These are phyloP conservation scores for Pterostichus niger DNA, from an alignment of 2,888 invertebrate species.

Conservation along the genomic window DNA sequence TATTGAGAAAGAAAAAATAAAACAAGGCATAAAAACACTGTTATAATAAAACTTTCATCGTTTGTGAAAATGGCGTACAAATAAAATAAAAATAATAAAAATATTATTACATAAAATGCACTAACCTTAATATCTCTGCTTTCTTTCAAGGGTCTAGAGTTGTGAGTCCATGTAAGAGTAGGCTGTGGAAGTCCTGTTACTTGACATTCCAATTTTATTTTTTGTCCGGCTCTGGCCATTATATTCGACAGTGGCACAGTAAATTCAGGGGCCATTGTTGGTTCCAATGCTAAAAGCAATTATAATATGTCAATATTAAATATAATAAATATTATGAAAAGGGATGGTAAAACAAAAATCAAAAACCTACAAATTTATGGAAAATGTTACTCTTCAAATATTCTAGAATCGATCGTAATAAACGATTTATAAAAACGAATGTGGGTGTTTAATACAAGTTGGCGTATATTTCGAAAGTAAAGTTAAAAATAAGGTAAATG, in stretches of 20 bases:
- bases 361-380: conserved; percentile 46
- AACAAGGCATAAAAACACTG: conserved; percentile 38
- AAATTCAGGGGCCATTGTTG: conserved; percentile 83
- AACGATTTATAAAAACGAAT: conserved; percentile 15
- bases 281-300: conserved; percentile 79
- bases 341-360: not conserved
- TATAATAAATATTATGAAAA: not conserved
- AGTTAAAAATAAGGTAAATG: conserved; percentile 2
- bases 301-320: conserved; percentile 24
- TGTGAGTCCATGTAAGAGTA: conserved; percentile 83
- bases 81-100: conserved; percentile 38
- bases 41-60: conserved; percentile 53
- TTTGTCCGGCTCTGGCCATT: conserved; percentile 87
- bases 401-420: conserved; percentile 20
- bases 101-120: conserved; percentile 60
- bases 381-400: not conserved
- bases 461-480: not conserved
- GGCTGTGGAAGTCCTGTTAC: conserved; percentile 84
- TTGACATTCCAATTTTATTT: conserved; percentile 85
- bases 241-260: conserved; percentile 83
- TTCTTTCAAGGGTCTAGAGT: conserved; percentile 83
- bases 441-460: conserved; percentile 6
- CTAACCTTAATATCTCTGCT: conserved; percentile 82
- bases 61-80: conserved; percentile 38
- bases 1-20: conserved; percentile 58